Evolutionary conservation across 2,888 invertebrate species (phyloP).

Genomic region (Sinelater perroti): DNA sequence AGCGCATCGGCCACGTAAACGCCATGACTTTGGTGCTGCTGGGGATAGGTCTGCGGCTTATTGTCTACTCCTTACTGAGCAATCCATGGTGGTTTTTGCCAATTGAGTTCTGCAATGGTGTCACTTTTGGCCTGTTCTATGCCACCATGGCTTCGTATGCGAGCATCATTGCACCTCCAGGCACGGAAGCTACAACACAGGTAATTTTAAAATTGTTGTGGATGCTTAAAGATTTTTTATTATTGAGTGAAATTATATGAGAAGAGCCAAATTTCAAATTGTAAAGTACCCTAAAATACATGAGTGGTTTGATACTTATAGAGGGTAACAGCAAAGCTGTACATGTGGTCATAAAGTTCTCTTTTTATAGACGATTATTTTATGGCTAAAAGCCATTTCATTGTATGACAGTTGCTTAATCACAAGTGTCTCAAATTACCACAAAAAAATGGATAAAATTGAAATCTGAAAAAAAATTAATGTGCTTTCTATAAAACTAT

Average conservation of each 20-base stretch:
- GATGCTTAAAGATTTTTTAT: conserved; percentile 13
- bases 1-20: conserved; percentile 80
- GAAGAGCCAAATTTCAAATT: background rate
- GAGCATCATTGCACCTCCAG: conserved; percentile 81
- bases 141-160: conserved; percentile 91
- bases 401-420: too few relatives aligned
- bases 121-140: conserved; percentile 89
- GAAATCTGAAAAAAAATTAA: too few relatives aligned
- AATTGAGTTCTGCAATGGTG: conserved; percentile 85
- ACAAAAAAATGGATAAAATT: too few relatives aligned
- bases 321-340: too few relatives aligned
- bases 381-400: too few relatives aligned
- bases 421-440: too few relatives aligned
- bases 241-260: background rate
- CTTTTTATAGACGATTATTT: too few relatives aligned
- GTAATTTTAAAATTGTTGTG: too few relatives aligned
- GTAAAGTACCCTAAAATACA: too few relatives aligned
- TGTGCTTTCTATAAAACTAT: too few relatives aligned
- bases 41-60: conserved; percentile 81
- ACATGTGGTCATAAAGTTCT: too few relatives aligned
- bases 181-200: conserved; percentile 88
- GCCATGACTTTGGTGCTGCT: conserved; percentile 85
- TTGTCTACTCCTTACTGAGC: conserved; percentile 79
- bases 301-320: too few relatives aligned
- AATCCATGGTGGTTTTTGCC: conserved; percentile 88